Percentiles rank a stretch among this genome's conserved stretches.
These are phyloP conservation scores for Oryzias celebensis DNA, from an alignment of 2,113 vertebrate species.

Conservation along the genomic window DNA sequence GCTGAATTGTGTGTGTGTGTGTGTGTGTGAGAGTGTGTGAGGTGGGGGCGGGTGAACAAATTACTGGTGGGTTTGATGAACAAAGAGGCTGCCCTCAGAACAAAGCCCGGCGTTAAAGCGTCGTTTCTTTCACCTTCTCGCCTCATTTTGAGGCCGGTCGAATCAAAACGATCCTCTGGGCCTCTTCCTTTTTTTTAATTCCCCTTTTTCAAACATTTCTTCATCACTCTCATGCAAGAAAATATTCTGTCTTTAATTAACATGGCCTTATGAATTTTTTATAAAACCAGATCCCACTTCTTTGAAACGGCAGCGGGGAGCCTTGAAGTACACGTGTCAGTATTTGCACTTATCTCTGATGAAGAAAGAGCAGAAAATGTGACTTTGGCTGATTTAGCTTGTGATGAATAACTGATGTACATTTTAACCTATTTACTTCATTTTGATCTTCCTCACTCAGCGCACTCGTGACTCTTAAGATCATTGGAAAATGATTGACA, in stretches of 20 bases:
- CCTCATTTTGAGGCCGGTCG: slow-evolving; percentile 66
- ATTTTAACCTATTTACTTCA: slow-evolving; percentile 78
- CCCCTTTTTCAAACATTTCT: slow-evolving; percentile 61
- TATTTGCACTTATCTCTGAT: slow-evolving; percentile 72
- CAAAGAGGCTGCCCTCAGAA: slow-evolving; percentile 74
- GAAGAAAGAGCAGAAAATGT: slow-evolving; percentile 47
- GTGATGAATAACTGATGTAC: slow-evolving; percentile 76
- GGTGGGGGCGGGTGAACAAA: slow-evolving; percentile 66
- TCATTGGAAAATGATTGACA: slow-evolving; percentile 55
- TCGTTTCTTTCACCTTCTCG: slow-evolving; percentile 73
- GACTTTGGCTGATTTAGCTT: slow-evolving; percentile 69
- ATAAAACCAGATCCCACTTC: slow-evolving; percentile 63
- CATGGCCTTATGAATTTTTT: slow-evolving; percentile 78
- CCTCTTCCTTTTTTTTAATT: slow-evolving; percentile 27
- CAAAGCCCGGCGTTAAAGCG: slow-evolving; percentile 69
- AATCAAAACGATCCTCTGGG: slow-evolving; percentile 69
- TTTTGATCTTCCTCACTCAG: slow-evolving; percentile 66
- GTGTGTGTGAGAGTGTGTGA: slow-evolving; percentile 18
- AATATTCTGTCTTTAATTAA: slow-evolving; percentile 79
- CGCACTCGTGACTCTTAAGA: slow-evolving; percentile 43
- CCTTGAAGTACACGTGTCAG: slow-evolving; percentile 79
- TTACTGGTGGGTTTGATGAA: slow-evolving; percentile 73
- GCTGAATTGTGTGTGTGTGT: slow-evolving; percentile 18
- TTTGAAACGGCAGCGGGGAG: slow-evolving; percentile 68
- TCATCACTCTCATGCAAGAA: slow-evolving; percentile 70